Base-by-base conservation (phyloP, 2,113 vertebrate species). In the Notothenia coriiceps region DNA sequence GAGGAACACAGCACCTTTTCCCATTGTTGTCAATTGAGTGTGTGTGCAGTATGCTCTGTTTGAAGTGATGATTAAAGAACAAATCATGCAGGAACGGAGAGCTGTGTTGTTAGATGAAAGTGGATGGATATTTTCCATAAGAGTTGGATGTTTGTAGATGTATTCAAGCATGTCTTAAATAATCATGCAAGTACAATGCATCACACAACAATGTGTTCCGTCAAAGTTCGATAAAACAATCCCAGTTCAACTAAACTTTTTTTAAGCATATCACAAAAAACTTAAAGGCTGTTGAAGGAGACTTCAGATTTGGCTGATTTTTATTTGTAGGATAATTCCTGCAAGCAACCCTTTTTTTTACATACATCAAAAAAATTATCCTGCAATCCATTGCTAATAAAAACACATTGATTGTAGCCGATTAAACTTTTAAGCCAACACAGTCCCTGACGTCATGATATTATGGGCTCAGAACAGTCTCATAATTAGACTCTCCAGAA, bases 21-120 rank as follows among this genome's bases (percentile, higher is more conserved):
- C 44, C 54, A 33, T 51, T 72, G 57, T 72, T 25, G 70, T 29
- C 12, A 7, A 29, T 50, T 33, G 51, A 66, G 56, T n/a, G 46
- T 63, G 6, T 63, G 55, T 60, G 35, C 56, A 56, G 43, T 55
- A 15, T 66, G 22, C 51, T 29, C 11, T 61, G 64, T 74, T 67
- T 73, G 49, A 77, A 71, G 69, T 73, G 22, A 49, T 70, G 68
- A 25, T 25, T 25, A 25, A 25, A 25, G 25, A 25, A 25, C 25
- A 25, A 25, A 25, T 25, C 25, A 25, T 25, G 25, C 2, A 25
- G 25, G 25, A 25, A 25, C 25, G 22, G 22, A 6, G 47, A 54
- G 52, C 57, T 73, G 54, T 52, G 55, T 43, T 43, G 52, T 74
- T 25, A 47, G 67, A 82, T 84, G 59, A 79, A 79, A 73, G 64